A percentile compares a stretch with the other conserved stretches of the same genome.
phyloP scores from a whole-genome alignment of 2,888 invertebrate genomes.

The Conops quadrifasciatus region DNA sequence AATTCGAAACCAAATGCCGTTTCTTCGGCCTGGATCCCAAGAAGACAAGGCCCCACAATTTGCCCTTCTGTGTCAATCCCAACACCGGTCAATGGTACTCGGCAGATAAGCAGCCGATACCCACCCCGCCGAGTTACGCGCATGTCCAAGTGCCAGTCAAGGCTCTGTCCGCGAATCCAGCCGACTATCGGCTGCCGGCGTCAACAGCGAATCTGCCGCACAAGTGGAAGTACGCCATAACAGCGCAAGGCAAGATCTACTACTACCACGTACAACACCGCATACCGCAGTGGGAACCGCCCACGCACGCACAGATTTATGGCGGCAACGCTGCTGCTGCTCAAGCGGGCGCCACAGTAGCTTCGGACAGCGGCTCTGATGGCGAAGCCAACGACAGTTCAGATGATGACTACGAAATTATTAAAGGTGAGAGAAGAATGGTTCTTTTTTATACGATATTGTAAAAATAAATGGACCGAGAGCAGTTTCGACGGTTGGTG shows the following conservation, averaged over 20 bases:
- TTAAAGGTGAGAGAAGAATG: constrained; percentile 42
- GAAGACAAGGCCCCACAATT: constrained; percentile 52
- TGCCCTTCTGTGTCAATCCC: constrained; percentile 62
- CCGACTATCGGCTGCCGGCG: constrained; percentile 64
- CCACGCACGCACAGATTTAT: constrained; percentile 62
- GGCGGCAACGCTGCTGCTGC: constrained; percentile 28
- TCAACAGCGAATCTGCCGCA: constrained; percentile 74
- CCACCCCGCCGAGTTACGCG: constrained; percentile 60
- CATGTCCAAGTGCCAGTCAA: constrained; percentile 53
- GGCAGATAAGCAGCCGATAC: constrained; percentile 53
- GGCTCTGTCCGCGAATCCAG: constrained; percentile 53
- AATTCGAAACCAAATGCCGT: constrained; percentile 61
- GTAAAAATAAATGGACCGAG: too few species aligned
- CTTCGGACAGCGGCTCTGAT: constrained; percentile 48
- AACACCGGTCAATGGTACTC: constrained; percentile 64
- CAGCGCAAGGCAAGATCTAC: constrained; percentile 84
- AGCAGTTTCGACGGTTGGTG: not conserved
- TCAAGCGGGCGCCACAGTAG: constrained; percentile 19
- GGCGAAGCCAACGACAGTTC: constrained; percentile 44
- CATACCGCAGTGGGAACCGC: constrained; percentile 83
- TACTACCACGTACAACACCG: constrained; percentile 88
- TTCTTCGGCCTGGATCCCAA: constrained; percentile 62
- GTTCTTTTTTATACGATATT: not conserved
- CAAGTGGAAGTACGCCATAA: constrained; percentile 87
- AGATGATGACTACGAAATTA: constrained; percentile 50